Evolutionary conservation across 2,797 vertebrate species (phyloP), one percentile per base, ranked within the genome.

Genomic region (Cyclopterus lumpus): DNA sequence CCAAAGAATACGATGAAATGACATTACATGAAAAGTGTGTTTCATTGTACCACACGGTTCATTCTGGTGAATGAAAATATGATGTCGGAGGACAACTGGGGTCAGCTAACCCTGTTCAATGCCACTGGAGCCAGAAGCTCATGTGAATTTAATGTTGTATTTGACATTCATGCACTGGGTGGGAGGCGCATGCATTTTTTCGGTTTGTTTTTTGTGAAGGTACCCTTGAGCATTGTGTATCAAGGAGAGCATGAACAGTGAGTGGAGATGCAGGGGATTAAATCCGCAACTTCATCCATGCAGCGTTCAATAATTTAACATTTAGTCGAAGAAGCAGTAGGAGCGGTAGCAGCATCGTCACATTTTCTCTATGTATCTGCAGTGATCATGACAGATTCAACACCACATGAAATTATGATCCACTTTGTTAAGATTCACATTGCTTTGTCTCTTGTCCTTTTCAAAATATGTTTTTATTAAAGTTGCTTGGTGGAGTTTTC

Each of bases 61-160:
- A 61, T 62, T 36, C 1, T 20, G 4, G 1, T 66, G 61, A 59
- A 75, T 54, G 7, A 64, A 63, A 59, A n/a, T 48, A 48, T n/a
- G 18, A 20, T n/a, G 28, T 57, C 16, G 30, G 28, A 55, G 5
- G 64, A 26, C 8, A 28, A 4, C 5, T 8, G 4, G 6, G 24
- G 14, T 67, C 22, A 59, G 1, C 30, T 15, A 57, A 30, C 24
- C 2, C 16, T 53, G 15, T 54, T 8, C 6, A 71, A 44, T 18
- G 42, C 2, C 30, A 9, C 6, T 38, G 5, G 30, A 22, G 51
- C 14, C 2, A 11, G 15, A 14, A 28, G 22, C n/a, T 38, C 5
- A 48, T 54, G 20, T 42, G n/a, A 49, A 49, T 48, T 16, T 79
- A 9, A 63, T 30, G 40, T 14, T 15, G 3, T 28, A 16, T 54